Percentiles rank a stretch among this genome's conserved stretches.
Conservation (phyloP, 2,113 vertebrate species). For the Petaurus breviceps region DNA sequence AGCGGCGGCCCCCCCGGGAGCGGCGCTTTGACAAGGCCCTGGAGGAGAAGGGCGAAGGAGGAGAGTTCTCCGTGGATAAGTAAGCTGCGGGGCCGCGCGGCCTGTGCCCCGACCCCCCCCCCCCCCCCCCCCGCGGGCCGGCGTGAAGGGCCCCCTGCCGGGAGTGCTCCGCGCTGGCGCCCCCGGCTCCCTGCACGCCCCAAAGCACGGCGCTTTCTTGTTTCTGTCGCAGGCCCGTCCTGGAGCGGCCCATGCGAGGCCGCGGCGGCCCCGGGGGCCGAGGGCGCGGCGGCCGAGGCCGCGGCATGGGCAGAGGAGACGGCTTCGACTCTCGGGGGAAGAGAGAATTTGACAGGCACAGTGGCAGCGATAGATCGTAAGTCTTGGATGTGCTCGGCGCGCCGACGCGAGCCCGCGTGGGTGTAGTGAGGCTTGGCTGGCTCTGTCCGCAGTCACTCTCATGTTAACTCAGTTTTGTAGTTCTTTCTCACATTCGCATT, state of each 20-base stretch:
- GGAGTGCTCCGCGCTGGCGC: too few species aligned
- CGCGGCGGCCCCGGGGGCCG: slow-evolving; percentile 91
- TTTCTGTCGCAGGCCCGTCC: slow-evolving; percentile 84
- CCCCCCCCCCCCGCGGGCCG: too few species aligned
- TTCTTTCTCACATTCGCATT: slow-evolving; percentile 91
- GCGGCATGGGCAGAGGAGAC: slow-evolving; percentile 94
- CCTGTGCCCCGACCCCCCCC: too few species aligned
- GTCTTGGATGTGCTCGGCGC: slow-evolving; percentile 80
- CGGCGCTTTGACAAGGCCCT: slow-evolving; percentile 94
- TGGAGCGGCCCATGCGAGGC: slow-evolving; percentile 93
- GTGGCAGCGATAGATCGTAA: slow-evolving; percentile 98
- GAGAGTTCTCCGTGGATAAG: slow-evolving; percentile 98
- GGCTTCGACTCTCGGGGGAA: slow-evolving; percentile 98
- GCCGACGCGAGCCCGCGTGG: too few species aligned
- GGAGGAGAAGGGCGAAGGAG: slow-evolving; percentile 95
- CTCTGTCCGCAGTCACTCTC: slow-evolving; percentile 83
- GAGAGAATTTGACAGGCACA: slow-evolving; percentile 98
- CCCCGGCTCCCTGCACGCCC: too few species aligned
- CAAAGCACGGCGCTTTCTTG: not conserved
- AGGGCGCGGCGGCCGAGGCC: slow-evolving; percentile 93
- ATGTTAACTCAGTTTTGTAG: slow-evolving; percentile 93
- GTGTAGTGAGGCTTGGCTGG: too few species aligned
- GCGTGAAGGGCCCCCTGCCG: too few species aligned
- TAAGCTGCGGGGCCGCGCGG: too few species aligned
- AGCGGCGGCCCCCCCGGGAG: slow-evolving; percentile 95